Base-by-base conservation (phyloP, 1,140 invertebrate genomes). In the Diabrotica undecimpunctata region DNA sequence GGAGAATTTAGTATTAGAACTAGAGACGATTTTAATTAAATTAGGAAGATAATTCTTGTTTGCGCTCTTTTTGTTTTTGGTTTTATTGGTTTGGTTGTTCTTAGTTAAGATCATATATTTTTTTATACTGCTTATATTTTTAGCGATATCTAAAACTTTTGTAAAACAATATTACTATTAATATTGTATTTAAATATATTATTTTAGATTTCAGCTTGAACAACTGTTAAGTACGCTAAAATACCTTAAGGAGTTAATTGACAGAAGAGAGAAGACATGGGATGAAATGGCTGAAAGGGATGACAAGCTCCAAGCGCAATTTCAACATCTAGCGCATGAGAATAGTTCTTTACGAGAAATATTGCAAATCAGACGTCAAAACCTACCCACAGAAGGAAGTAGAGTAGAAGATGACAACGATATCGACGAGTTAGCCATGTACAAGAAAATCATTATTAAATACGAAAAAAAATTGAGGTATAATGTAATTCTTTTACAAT, bases 371-470 rank as follows among this genome's bases (percentile, higher is more conserved):
- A 52, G 25, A 53, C 36, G 60, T 9, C 12, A 36, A 37, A 54
- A 50, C 46, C 7, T 10, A 7, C 7, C 14, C n/a, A 9, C 8
- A 8, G 13, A 51, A 54, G 14, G 53, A 36, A 58, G 62, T 65
- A 46, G 35, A 52, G 35, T 62, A 61, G 50, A 39, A 54, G 13
- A 25, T 58, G 11, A 56, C 62, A 39, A n/a, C 7, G n/a, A 39
- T 56, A 13, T 60, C 41, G 37, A 50, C 8, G 61, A 66, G 14
- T 54, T 66, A 46, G 58, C 60, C 7, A 58, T 63, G 50, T 55
- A 67, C 9, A 70, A 70, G 52, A 70, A 70, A 41, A 70, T 70
- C 36, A 65, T 70, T 13, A 50, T 70, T 41, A 70, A 70, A 65
- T 65, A 62, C 25, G 68, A 70, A 60, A 70, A 65, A 52, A 65